A percentile compares a stretch with the other conserved stretches of the same genome.
Evolutionary conservation across 2,113 vertebrate genomes (phyloP).

Genomic region (Otolemur garnettii): DNA sequence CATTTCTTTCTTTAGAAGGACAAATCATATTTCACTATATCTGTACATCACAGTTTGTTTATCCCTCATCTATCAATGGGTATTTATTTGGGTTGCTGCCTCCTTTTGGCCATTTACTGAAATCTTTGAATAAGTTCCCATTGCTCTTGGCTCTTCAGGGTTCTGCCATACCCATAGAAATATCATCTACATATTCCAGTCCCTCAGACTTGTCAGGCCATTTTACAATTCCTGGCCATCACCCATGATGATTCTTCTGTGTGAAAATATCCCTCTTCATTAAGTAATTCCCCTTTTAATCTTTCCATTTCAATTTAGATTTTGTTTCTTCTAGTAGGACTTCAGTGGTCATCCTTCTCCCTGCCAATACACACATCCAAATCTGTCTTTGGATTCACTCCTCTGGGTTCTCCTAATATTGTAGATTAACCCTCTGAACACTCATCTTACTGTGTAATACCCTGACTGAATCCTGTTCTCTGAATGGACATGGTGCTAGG

Average conservation of each 20-base stretch:
- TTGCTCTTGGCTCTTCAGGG: background rate
- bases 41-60: fast-evolving
- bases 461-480: background rate
- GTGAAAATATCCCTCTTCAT: background rate
- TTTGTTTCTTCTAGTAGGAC: too few relatives aligned
- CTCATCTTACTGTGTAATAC: background rate
- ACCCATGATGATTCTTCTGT: background rate
- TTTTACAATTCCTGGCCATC: fast-evolving
- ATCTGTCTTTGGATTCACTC: background rate
- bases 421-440: too few relatives aligned
- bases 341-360: too few relatives aligned
- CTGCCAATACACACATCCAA: too few relatives aligned
- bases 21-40: background rate
- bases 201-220: background rate
- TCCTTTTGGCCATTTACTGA: background rate
- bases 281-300: too few relatives aligned
- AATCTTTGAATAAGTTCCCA: too few relatives aligned
- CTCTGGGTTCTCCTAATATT: too few relatives aligned
- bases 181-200: background rate
- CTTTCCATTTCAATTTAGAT: too few relatives aligned
- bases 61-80: background rate
- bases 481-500: fast-evolving
- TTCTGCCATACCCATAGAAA: fast-evolving
- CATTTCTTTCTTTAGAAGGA: too few relatives aligned
- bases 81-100: background rate